A percentile compares a stretch with the other conserved stretches of the same genome.
Evolutionary conservation across 2,888 invertebrate species (phyloP).

Genomic region (Lagria hirta): DNA sequence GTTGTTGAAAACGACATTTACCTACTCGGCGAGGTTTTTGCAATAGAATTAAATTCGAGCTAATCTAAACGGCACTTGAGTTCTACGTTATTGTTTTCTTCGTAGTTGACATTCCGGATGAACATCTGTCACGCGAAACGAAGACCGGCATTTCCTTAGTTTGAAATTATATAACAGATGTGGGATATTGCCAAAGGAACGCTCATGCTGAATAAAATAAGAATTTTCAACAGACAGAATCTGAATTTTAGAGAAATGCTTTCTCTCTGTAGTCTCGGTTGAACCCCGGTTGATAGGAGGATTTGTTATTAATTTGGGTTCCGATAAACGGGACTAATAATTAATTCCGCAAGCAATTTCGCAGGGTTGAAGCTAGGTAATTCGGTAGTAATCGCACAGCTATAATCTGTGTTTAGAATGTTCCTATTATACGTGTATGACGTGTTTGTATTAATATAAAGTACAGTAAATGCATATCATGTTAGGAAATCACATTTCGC

Average conservation of each 20-base stretch:
- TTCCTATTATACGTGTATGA: slow-evolving; percentile 20
- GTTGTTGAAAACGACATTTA: slow-evolving; percentile 16
- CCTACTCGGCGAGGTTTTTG: slow-evolving; percentile 13
- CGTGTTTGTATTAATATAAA: slow-evolving; percentile 18
- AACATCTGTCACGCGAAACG: slow-evolving; percentile 36
- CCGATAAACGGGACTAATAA: slow-evolving; percentile 8
- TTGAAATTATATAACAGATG: slow-evolving; percentile 37
- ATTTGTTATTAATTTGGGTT: slow-evolving; percentile 11
- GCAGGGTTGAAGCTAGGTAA: slow-evolving; percentile 12
- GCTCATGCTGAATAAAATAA: slow-evolving; percentile 9
- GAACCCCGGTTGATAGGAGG: not conserved
- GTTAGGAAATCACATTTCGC: too few relatives aligned
- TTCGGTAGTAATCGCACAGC: slow-evolving; percentile 18
- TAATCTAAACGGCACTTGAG: slow-evolving; percentile 22
- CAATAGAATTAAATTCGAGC: slow-evolving; percentile 17
- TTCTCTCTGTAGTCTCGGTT: slow-evolving; percentile 1
- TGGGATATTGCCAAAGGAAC: slow-evolving; percentile 31
- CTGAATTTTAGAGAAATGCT: not conserved
- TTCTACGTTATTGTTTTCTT: slow-evolving; percentile 35
- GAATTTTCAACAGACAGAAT: slow-evolving; percentile 14
- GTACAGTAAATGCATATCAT: slow-evolving; percentile 13
- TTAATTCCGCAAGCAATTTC: slow-evolving; percentile 17
- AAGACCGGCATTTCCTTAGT: slow-evolving; percentile 33
- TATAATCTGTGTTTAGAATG: slow-evolving; percentile 17
- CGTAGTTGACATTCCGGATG: slow-evolving; percentile 35